Evolutionary conservation across 2,797 vertebrate genomes (phyloP).

Genomic region (Leptoclinus maculatus): DNA sequence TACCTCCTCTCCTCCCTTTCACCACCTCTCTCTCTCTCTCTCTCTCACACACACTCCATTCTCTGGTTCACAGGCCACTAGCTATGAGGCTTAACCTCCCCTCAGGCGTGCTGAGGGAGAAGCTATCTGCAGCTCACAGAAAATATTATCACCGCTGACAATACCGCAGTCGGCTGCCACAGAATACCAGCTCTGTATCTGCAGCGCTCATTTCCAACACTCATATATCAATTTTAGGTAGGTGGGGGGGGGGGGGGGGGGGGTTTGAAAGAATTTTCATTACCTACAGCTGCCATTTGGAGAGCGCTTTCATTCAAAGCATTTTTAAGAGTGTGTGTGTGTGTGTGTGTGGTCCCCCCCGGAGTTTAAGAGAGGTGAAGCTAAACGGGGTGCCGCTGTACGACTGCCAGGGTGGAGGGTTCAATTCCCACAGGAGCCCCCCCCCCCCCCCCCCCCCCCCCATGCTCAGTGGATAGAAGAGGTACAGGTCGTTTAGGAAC

Average conservation of each 20-base stretch:
- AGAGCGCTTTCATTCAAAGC: constrained; percentile 50
- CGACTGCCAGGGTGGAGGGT: constrained; percentile 22
- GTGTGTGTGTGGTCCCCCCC: background rate
- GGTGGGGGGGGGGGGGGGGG: background rate
- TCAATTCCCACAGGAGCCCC: constrained; percentile 24
- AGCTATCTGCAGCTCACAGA: constrained; percentile 69
- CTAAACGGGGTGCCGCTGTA: constrained; percentile 46
- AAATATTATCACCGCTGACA: constrained; percentile 71
- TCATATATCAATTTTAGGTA: constrained; percentile 53
- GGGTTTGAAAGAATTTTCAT: constrained; percentile 39
- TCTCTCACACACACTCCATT: constrained; percentile 35
- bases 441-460: too few species aligned
- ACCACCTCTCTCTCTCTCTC: constrained; percentile 9
- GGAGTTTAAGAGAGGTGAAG: constrained; percentile 24
- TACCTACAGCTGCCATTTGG: constrained; percentile 54
- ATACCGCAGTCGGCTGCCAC: constrained; percentile 50
- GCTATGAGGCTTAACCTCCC: constrained; percentile 65
- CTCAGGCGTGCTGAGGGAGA: constrained; percentile 59
- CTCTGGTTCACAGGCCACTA: constrained; percentile 61
- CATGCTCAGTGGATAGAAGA: too few species aligned
- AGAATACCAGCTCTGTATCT: constrained; percentile 56
- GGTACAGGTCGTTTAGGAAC: background rate
- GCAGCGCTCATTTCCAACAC: constrained; percentile 47
- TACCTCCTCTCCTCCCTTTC: background rate
- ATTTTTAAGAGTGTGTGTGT: too few species aligned